phyloP scores from a whole-genome alignment of 2,888 invertebrate species.

The Thelaira solivaga region DNA sequence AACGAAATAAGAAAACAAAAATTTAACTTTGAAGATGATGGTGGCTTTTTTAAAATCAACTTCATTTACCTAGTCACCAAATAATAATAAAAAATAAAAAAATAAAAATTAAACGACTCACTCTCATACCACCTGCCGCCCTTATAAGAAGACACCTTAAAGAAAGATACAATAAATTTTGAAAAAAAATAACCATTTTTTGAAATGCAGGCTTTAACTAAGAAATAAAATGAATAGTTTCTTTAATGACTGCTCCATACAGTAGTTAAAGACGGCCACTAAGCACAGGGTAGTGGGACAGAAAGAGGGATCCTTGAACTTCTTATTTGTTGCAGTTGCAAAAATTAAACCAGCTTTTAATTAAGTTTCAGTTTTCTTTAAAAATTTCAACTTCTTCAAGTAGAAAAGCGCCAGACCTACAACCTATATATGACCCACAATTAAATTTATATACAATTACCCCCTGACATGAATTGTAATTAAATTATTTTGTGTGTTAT shows the following conservation, averaged over 20 bases:
- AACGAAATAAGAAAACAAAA: too few relatives aligned
- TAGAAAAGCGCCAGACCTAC: too few relatives aligned
- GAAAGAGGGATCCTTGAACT: constrained; percentile 15
- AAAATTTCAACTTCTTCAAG: neutral
- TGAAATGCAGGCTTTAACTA: constrained; percentile 27
- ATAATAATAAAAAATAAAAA: too few relatives aligned
- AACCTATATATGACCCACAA: too few relatives aligned
- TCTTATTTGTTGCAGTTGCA: neutral
- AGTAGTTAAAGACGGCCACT: neutral
- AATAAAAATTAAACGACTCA: constrained; percentile 5
- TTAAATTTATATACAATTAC: too few relatives aligned
- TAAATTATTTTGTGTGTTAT: too few relatives aligned
- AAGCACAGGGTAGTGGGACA: neutral
- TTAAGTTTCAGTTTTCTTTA: neutral
- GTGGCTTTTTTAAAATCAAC: constrained; percentile 8
- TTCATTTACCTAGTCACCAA: constrained; percentile 32
- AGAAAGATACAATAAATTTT: constrained; percentile 19
- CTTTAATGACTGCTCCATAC: constrained; percentile 5
- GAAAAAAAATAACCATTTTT: constrained; percentile 1
- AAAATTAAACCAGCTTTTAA: neutral
- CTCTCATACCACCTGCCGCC: constrained; percentile 60
- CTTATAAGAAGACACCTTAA: constrained; percentile 38
- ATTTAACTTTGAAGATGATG: neutral
- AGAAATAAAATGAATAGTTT: constrained; percentile 24
- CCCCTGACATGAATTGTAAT: too few relatives aligned